Percentiles rank a stretch among this genome's conserved stretches.
phyloP scores from a whole-genome alignment of 2,888 invertebrate species.

The Ornithoptera priamus region DNA sequence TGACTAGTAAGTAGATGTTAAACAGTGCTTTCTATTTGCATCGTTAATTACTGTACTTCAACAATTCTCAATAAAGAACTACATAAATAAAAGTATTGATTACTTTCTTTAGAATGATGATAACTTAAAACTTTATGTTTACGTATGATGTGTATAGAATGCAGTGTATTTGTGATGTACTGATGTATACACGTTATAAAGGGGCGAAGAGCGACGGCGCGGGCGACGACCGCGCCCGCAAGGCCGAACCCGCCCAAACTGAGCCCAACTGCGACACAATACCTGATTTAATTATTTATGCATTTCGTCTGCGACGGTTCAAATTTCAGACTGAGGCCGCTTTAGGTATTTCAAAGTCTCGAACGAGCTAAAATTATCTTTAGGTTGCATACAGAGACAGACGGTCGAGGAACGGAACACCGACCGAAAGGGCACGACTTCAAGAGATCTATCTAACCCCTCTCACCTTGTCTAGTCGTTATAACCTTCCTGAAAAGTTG shows the following conservation, averaged over 20 bases:
- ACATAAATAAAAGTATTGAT: neutral
- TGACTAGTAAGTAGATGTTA: neutral
- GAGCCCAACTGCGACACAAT: constrained; percentile 34
- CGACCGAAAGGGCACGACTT: neutral
- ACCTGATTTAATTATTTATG: constrained; percentile 29
- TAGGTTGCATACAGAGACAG: neutral
- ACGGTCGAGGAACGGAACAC: neutral
- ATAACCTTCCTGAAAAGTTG: constrained; percentile 10
- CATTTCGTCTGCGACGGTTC: constrained; percentile 29
- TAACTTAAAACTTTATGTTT: neutral
- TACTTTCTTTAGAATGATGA: neutral
- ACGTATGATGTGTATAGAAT: constrained; percentile 46
- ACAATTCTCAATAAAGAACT: neutral
- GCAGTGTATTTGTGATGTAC: constrained; percentile 61
- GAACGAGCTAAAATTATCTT: constrained; percentile 17
- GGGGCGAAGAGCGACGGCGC: constrained; percentile 46
- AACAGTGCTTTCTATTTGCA: neutral
- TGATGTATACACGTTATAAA: constrained; percentile 59
- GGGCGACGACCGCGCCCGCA: constrained; percentile 43
- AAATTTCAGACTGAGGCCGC: constrained; percentile 20
- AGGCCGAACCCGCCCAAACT: constrained; percentile 37
- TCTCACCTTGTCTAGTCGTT: constrained; percentile 15
- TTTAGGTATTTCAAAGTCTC: constrained; percentile 12
- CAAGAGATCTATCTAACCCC: constrained; percentile 5
- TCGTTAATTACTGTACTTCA: neutral